Evolutionary conservation across 2,113 vertebrate species (phyloP).

Genomic region (Hystrix cristata): DNA sequence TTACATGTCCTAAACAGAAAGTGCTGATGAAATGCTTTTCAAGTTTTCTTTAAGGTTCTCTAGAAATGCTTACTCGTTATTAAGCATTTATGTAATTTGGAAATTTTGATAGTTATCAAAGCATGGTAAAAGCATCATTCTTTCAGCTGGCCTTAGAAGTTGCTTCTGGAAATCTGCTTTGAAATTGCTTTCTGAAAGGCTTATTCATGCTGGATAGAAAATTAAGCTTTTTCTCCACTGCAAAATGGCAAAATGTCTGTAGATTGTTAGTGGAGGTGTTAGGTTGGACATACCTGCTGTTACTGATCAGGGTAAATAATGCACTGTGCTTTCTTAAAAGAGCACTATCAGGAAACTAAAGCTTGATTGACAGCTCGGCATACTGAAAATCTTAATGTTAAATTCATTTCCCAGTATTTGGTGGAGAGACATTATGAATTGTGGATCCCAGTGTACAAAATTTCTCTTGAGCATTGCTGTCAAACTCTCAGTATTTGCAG

Average conservation of each 20-base stretch:
- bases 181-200: slow-evolving; percentile 74
- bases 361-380: slow-evolving; percentile 45
- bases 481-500: slow-evolving; percentile 23
- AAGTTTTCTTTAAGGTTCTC: slow-evolving; percentile 57
- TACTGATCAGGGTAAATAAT: slow-evolving; percentile 58
- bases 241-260: slow-evolving; percentile 59
- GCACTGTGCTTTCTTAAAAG: slow-evolving; percentile 50
- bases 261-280: slow-evolving; percentile 60
- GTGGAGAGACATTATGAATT: slow-evolving; percentile 61
- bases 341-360: slow-evolving; percentile 6
- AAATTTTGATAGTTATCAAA: slow-evolving; percentile 73
- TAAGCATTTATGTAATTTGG: slow-evolving; percentile 76
- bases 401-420: slow-evolving; percentile 73
- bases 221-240: slow-evolving; percentile 65
- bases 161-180: slow-evolving; percentile 71
- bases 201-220: slow-evolving; percentile 65
- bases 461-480: slow-evolving; percentile 27
- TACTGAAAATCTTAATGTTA: slow-evolving; percentile 62
- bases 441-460: slow-evolving; percentile 10
- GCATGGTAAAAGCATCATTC: slow-evolving; percentile 72
- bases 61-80: slow-evolving; percentile 72
- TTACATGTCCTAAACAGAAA: slow-evolving; percentile 51
- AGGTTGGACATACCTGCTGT: slow-evolving; percentile 33
- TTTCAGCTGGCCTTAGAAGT: slow-evolving; percentile 65
- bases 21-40: slow-evolving; percentile 41